These are phyloP conservation scores for Mobula birostris DNA, from an alignment of 2,113 vertebrate species.

Conservation along the genomic window DNA sequence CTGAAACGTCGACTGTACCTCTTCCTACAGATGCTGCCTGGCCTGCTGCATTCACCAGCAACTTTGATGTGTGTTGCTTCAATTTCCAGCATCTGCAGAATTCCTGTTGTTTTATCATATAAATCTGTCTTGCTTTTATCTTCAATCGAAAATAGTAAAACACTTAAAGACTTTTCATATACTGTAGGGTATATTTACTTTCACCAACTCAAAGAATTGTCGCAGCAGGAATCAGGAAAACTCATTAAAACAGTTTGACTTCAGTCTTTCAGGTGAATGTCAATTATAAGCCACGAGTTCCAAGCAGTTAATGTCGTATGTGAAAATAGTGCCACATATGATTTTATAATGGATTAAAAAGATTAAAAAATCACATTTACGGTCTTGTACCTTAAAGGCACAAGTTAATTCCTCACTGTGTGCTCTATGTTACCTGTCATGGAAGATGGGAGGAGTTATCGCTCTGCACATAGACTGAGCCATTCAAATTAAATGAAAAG, in stretches of 20 bases:
- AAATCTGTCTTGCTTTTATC: neutral
- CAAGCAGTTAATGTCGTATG: neutral
- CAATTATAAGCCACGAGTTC: neutral
- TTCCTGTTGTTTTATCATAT: too few relatives aligned
- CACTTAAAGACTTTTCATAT: neutral
- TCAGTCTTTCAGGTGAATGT: neutral
- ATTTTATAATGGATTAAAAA: conserved; percentile 10
- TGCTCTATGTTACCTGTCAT: neutral
- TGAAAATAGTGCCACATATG: too few relatives aligned
- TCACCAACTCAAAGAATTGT: neutral
- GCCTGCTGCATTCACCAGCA: too few relatives aligned
- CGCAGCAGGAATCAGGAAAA: neutral
- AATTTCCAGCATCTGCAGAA: too few relatives aligned
- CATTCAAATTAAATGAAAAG: neutral
- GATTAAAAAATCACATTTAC: neutral
- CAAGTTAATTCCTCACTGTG: neutral
- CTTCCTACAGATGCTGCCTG: too few relatives aligned
- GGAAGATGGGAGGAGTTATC: neutral
- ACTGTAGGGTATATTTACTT: neutral
- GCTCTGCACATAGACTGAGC: neutral
- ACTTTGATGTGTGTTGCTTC: too few relatives aligned
- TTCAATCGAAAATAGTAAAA: neutral
- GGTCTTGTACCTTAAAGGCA: neutral
- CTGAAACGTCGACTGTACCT: too few relatives aligned
- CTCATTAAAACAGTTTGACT: neutral